Base-by-base conservation (phyloP, 2,113 vertebrate species). In the Sprattus sprattus region DNA sequence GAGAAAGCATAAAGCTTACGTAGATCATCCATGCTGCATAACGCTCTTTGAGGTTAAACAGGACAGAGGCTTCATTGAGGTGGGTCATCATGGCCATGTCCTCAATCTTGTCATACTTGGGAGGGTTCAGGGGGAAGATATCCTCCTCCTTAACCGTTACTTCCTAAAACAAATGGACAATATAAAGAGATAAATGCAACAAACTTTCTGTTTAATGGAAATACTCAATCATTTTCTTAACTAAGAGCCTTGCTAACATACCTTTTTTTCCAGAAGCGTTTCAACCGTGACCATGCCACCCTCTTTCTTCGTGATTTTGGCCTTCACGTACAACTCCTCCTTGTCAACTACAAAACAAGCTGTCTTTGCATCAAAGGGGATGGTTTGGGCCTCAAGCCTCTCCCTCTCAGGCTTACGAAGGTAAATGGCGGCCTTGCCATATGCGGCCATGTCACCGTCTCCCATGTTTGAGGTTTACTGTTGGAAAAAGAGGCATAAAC, bases 61-160 rank as follows among this genome's bases (percentile, higher is more conserved):
- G 91, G 91, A 96, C 94, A 22, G 93, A 93, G 0, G 95, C 93
- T 89, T 96, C 95, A 0, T 95, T 93, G 84, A 96, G 92, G 87
- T 96, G 95, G 46, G 96, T 96, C 95, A 96, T 95, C 95, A 96
- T 96, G 89, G 95, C 95, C 95, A 96, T 96, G 92, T 96, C 95
- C 91, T 96, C 94, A 0, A 96, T 95, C 90, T 97, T 96, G 39
- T 96, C 95, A 0, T 82, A 96, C 83, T 96, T 96, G 47, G 96
- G 91, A 85, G 95, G 95, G 45, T 96, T 96, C 95, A 95, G 95
- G 71, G 88, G 84, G 44, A 45, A 45, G 47, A 89, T n/a, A n/a
- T n/a, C n/a, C n/a, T n/a, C n/a, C n/a, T n/a, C n/a, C n/a, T n/a
- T n/a, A n/a, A n/a, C n/a, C n/a, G n/a, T n/a, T n/a, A n/a, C n/a